Conservation (phyloP, 2,113 vertebrate species). For the Dromaius novaehollandiae region DNA sequence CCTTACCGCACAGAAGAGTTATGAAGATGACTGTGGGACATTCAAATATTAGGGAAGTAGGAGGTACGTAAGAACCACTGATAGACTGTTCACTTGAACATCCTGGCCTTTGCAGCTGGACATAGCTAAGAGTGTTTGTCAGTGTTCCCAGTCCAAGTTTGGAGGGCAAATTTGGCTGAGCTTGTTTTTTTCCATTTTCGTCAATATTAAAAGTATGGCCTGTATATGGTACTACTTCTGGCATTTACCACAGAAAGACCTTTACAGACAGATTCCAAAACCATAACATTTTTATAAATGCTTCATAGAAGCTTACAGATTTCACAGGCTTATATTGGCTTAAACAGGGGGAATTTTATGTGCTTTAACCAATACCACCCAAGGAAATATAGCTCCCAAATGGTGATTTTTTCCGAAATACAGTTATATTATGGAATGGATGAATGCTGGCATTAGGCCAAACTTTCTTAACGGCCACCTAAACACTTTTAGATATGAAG, state of each 20-base stretch:
- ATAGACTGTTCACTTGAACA: not conserved
- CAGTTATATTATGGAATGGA: not conserved
- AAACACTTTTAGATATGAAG: not conserved
- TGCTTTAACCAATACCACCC: conserved; percentile 4
- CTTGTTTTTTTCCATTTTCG: not conserved
- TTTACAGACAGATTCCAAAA: not conserved
- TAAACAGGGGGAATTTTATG: not conserved
- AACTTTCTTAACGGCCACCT: not conserved
- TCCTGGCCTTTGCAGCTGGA: fast-evolving
- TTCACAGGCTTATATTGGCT: conserved; percentile 58
- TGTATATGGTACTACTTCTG: not conserved
- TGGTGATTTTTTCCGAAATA: not conserved
- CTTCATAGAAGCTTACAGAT: not conserved
- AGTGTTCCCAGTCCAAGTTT: not conserved
- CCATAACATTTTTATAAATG: not conserved
- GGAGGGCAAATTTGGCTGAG: not conserved
- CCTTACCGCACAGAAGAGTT: not conserved
- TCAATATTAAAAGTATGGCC: not conserved
- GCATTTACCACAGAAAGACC: conserved; percentile 1
- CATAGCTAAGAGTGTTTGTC: not conserved
- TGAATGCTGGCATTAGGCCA: not conserved
- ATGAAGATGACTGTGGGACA: not conserved
- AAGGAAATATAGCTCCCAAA: conserved; percentile 50
- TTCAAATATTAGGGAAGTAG: not conserved
- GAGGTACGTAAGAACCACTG: not conserved